These are phyloP conservation scores for Vicugna pacos DNA, from an alignment of 2,113 vertebrate species.

Conservation along the genomic window DNA sequence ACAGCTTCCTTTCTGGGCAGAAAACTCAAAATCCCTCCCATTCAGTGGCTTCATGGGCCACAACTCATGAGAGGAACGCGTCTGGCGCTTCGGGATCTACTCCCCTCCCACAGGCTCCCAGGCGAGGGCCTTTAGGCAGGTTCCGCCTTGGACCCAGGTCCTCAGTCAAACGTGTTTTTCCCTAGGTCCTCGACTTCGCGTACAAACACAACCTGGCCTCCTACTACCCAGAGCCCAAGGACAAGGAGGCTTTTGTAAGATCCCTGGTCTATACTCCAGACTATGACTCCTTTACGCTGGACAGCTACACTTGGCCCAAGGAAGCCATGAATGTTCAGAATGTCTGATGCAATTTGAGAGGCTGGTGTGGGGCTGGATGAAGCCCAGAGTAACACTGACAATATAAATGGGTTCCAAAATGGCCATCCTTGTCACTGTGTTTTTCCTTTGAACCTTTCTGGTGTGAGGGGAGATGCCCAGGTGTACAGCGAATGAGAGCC, in stretches of 20 bases:
- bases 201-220: conserved; percentile 95
- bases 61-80: background rate
- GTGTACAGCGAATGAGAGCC: background rate
- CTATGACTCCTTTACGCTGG: conserved; percentile 94
- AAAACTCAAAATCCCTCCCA: background rate
- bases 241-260: conserved; percentile 96
- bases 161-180: conserved; percentile 66
- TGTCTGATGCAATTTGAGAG: conserved; percentile 85
- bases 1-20: background rate
- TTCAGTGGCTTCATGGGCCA: background rate
- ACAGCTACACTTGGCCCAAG: conserved; percentile 94
- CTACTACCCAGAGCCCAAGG: conserved; percentile 95
- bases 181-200: conserved; percentile 94
- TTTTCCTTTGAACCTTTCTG: conserved; percentile 56
- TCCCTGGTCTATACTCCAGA: conserved; percentile 94
- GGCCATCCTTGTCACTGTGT: conserved; percentile 52
- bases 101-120: background rate
- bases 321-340: conserved; percentile 93
- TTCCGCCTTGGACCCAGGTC: background rate
- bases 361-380: background rate
- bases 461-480: background rate
- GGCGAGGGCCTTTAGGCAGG: background rate
- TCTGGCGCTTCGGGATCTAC: background rate
- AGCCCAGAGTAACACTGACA: conserved; percentile 25
- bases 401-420: conserved; percentile 76